A percentile compares a stretch with the other conserved stretches of the same genome.
These are phyloP conservation scores for Okapia johnstoni DNA, from an alignment of 2,113 vertebrate genomes.

Conservation along the genomic window DNA sequence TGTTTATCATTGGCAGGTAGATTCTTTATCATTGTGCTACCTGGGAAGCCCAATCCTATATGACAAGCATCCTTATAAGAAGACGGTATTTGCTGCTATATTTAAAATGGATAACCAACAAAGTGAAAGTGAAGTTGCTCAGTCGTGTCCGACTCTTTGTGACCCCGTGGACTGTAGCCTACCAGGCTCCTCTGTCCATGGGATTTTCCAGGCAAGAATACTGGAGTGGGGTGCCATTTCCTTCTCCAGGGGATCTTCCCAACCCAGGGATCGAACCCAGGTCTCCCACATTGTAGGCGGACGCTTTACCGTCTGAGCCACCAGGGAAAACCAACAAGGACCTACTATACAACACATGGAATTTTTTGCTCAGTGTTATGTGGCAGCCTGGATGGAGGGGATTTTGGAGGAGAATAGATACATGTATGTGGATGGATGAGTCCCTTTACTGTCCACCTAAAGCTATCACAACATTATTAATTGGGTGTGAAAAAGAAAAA, in stretches of 20 bases:
- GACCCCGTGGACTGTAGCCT: not conserved
- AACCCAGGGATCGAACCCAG: not conserved
- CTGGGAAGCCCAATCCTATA: not conserved
- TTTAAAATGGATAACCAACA: not conserved
- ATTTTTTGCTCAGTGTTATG: not conserved
- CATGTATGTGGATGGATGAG: not conserved
- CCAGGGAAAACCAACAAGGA: not conserved
- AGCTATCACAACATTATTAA: not conserved
- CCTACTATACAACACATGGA: not conserved
- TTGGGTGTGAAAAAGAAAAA: not conserved
- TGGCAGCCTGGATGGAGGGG: not conserved
- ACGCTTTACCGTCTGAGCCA: not conserved
- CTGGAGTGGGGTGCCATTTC: not conserved
- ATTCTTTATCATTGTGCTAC: not conserved
- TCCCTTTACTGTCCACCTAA: not conserved
- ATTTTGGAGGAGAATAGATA: not conserved
- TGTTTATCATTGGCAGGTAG: not conserved
- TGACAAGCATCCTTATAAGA: not conserved
- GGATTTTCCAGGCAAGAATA: not conserved
- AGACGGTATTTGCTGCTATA: not conserved
- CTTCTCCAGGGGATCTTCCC: not conserved
- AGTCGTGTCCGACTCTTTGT: not conserved
- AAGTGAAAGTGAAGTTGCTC: not conserved
- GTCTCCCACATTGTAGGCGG: not conserved
- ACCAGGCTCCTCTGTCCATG: not conserved